Evolutionary conservation across 2,113 vertebrate species (phyloP).

Genomic region (Isichthys henryi): DNA sequence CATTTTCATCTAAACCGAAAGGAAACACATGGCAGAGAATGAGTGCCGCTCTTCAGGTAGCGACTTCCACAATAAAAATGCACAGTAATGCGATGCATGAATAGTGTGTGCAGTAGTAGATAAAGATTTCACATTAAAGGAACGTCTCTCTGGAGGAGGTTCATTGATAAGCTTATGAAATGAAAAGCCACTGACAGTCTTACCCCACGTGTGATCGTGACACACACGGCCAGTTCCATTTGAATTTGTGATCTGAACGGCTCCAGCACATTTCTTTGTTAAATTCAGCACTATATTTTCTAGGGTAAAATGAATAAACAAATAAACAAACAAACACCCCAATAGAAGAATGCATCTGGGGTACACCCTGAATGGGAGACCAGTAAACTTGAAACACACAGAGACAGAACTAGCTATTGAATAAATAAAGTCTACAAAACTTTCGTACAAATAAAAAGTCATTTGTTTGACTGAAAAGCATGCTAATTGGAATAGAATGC

Average conservation of each 20-base stretch:
- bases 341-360: not conserved
- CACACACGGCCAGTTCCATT: constrained; percentile 16
- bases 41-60: not conserved
- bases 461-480: not conserved
- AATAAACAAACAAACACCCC: not conserved
- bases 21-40: not conserved
- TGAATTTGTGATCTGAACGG: constrained; percentile 24
- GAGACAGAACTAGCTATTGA: not conserved
- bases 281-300: constrained; percentile 26
- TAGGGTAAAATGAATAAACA: constrained; percentile 17
- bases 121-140: not conserved
- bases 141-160: not conserved
- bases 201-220: constrained; percentile 22
- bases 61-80: not conserved
- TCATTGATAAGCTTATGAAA: not conserved
- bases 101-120: not conserved
- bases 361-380: not conserved
- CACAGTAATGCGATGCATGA: not conserved
- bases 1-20: rapidly evolving
- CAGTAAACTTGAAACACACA: not conserved
- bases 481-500: not conserved
- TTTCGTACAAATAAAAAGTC: not conserved
- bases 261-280: constrained; percentile 38
- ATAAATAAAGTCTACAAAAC: not conserved
- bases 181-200: not conserved